These are phyloP conservation scores for Otis tarda DNA, from an alignment of 2,113 vertebrate genomes.

Conservation along the genomic window DNA sequence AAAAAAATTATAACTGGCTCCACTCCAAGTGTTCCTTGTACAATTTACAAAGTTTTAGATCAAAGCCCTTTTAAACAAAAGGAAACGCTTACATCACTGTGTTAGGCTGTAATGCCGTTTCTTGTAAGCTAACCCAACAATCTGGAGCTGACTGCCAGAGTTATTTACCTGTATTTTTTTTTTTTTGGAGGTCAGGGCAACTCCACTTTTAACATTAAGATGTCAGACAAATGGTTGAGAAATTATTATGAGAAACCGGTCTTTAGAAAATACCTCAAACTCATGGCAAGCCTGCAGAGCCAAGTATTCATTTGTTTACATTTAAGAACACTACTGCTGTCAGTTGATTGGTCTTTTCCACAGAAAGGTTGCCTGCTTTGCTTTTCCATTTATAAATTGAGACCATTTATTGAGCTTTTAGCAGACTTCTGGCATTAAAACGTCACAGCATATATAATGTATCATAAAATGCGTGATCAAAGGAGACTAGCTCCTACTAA, in stretches of 20 bases:
- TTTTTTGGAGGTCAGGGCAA: background rate
- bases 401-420: background rate
- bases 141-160: background rate
- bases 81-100: background rate
- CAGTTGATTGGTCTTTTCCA: background rate
- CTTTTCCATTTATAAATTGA: background rate
- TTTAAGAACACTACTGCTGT: background rate
- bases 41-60: background rate
- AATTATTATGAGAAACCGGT: background rate
- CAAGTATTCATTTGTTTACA: background rate
- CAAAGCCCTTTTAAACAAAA: background rate
- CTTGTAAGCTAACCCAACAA: background rate
- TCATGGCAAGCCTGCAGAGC: background rate
- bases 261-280: background rate
- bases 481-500: background rate
- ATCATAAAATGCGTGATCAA: slow-evolving; percentile 25
- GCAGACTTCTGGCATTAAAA: background rate
- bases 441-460: background rate
- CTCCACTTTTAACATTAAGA: background rate
- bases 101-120: background rate
- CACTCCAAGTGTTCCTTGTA: background rate
- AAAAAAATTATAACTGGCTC: background rate
- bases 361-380: background rate
- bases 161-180: background rate
- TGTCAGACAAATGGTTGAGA: background rate